Base-by-base conservation (phyloP, 2,888 invertebrate genomes). In the Lasiommata megera region DNA sequence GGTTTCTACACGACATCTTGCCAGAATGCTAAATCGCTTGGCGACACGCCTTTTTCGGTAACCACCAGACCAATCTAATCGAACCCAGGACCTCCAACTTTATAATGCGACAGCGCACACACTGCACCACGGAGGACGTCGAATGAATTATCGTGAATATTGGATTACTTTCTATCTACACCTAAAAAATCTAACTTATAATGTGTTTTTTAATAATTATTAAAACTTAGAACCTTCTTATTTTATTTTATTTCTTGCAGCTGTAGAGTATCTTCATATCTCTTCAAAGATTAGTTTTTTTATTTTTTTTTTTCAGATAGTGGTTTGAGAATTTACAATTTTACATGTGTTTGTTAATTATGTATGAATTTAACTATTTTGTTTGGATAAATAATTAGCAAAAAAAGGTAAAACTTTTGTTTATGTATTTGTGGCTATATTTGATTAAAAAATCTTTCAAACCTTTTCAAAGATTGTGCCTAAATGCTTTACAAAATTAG, bases 181-280 rank as follows among this genome's bases (percentile, higher is more conserved):
- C n/a, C n/a, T n/a, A n/a, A n/a, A n/a, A n/a, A n/a, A n/a, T n/a
- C n/a, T n/a, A n/a, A n/a, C n/a, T n/a, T n/a, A n/a, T n/a, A n/a
- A n/a, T n/a, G n/a, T n/a, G n/a, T 71, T 71, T 78, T 78, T 79
- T 79, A 74, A 72, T 76, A 72, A 72, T 31, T 78, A 76, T 76
- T 74, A 76, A 78, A 74, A 71, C 76, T 76, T 81, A 75, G 74
- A 74, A 72, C 74, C 77, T 64, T 59, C 43, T 64, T 61, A 68
- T 74, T 73, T 77, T 70, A 76, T 76, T 74, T 73, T 73, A 48
- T 62, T 68, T 62, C 61, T 56, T 8, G 52, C 31, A 48, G 9
- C 41, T 41, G 38, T 41, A 17, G 40, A 40, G 16, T 28, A 14
- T 14, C n/a, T n/a, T n/a, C n/a, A n/a, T n/a, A n/a, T n/a, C 37